These are phyloP conservation scores for Aphidius colemani DNA, from an alignment of 2,888 invertebrate species.

Conservation along the genomic window DNA sequence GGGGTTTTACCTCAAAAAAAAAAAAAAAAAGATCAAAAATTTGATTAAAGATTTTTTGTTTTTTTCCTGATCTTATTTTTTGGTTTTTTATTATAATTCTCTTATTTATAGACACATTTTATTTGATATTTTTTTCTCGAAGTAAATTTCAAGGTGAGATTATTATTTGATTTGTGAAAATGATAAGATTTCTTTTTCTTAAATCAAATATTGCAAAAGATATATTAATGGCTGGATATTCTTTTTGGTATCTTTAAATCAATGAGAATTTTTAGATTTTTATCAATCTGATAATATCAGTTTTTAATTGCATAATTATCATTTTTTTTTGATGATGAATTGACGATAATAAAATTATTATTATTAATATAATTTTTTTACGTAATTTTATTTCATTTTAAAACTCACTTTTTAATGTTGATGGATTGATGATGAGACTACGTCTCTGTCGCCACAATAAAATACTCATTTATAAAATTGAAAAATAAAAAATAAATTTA, in stretches of 20 bases:
- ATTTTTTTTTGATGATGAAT: background rate
- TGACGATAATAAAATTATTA: background rate
- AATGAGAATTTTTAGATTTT: no score
- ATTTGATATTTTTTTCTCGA: no score
- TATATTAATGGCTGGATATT: no score
- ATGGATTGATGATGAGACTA: no score
- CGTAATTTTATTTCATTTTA: background rate
- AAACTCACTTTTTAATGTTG: background rate
- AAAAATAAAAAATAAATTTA: conserved; percentile 1
- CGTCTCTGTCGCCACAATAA: conserved; percentile 52
- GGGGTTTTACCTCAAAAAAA: no score
- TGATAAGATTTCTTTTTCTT: no score
- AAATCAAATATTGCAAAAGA: no score
- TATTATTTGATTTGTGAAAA: no score
- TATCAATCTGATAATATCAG: background rate
- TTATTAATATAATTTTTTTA: background rate
- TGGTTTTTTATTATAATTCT: no score
- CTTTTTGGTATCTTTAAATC: no score
- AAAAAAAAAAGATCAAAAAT: conserved; percentile 10
- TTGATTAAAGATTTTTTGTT: background rate
- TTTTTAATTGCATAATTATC: background rate
- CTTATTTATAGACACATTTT: no score
- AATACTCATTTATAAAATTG: conserved; percentile 47
- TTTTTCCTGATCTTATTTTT: background rate
- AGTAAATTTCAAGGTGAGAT: no score